Evolutionary conservation across 2,888 invertebrate species (phyloP).

Genomic region (Eurois occulta): DNA sequence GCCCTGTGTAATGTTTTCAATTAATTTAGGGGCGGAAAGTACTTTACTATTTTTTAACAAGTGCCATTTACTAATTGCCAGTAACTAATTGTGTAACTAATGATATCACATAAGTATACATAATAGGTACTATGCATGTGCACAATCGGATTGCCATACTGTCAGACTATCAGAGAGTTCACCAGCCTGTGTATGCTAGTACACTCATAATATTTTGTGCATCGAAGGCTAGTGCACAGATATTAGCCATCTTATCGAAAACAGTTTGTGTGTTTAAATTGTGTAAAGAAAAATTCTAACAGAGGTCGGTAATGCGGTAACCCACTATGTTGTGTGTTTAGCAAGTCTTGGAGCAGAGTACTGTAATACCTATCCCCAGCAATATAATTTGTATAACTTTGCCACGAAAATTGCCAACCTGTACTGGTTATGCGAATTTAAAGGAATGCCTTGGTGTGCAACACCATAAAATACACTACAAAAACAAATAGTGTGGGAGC

Average conservation of each 20-base stretch:
- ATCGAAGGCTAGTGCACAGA: background rate
- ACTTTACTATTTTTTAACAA: background rate
- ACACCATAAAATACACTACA: no score
- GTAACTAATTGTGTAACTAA: background rate
- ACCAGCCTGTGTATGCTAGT: background rate
- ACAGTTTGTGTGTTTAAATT: background rate
- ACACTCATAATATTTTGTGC: background rate
- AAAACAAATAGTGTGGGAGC: no score
- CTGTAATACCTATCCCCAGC: no score
- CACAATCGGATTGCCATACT: background rate
- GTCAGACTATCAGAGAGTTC: background rate
- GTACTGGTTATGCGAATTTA: background rate
- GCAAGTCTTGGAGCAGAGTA: background rate
- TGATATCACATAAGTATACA: no score
- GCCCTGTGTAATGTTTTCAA: slow-evolving; percentile 17
- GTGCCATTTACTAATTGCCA: no score
- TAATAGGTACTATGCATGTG: background rate
- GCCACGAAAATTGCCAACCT: background rate
- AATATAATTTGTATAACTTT: background rate
- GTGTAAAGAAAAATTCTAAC: no score
- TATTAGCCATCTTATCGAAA: background rate
- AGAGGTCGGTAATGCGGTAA: background rate
- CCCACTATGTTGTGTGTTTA: background rate
- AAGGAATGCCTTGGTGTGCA: background rate
- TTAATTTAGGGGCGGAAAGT: slow-evolving; percentile 12